A percentile compares a stretch with the other conserved stretches of the same genome.
phyloP scores from a whole-genome alignment of 2,888 invertebrate genomes.

The Caenorhabditis afra region DNA sequence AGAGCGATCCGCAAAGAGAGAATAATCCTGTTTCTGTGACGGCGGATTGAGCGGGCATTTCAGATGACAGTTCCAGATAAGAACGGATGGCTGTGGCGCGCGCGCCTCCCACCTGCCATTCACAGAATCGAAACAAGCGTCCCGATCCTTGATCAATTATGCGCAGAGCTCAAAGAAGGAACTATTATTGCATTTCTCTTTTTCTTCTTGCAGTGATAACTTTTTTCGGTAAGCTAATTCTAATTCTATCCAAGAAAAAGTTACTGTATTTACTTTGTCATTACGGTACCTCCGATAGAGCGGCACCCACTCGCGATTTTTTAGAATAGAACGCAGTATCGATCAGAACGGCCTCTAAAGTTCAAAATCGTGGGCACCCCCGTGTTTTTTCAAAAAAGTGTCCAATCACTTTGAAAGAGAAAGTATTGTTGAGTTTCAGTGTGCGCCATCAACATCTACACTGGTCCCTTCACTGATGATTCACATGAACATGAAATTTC shows the following conservation, averaged over 20 bases:
- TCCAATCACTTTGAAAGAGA: too few relatives aligned
- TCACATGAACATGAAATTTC: conserved; percentile 37
- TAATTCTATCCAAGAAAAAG: neutral
- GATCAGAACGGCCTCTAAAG: too few relatives aligned
- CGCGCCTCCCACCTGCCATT: conserved; percentile 15
- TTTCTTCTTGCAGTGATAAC: conserved; percentile 20
- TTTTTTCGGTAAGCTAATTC: conserved; percentile 41
- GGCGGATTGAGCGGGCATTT: neutral
- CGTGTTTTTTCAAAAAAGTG: too few relatives aligned
- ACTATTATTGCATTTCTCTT: conserved; percentile 21
- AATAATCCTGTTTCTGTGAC: neutral
- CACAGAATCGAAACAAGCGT: conserved; percentile 6
- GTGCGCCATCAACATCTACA: conserved; percentile 31
- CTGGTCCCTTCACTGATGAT: conserved; percentile 21
- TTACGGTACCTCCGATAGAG: too few relatives aligned
- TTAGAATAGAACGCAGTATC: too few relatives aligned
- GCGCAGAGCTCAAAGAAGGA: conserved; percentile 17
- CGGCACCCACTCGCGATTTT: too few relatives aligned
- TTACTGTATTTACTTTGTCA: too few relatives aligned
- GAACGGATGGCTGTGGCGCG: neutral
- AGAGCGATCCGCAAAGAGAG: too few relatives aligned
- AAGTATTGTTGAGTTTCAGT: conserved; percentile 34
- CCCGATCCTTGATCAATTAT: conserved; percentile 8
- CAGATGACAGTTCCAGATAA: conserved; percentile 11
- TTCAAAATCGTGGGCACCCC: too few relatives aligned